Conservation (phyloP, 2,113 vertebrate genomes). For the Piaya cayana region DNA sequence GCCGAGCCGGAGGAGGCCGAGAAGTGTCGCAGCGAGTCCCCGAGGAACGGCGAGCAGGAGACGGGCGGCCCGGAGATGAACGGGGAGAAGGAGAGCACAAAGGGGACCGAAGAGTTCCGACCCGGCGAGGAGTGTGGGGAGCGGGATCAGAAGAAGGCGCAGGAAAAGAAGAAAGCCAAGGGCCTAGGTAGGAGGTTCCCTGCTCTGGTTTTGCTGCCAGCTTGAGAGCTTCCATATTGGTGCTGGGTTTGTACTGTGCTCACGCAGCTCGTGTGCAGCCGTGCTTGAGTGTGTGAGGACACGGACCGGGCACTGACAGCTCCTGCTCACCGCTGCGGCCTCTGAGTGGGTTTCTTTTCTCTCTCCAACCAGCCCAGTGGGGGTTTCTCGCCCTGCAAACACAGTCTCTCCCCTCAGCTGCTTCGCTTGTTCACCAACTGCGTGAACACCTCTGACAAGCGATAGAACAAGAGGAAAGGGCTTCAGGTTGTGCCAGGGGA, state of each 20-base stretch:
- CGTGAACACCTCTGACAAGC: too few species aligned
- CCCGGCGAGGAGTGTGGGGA: slow-evolving; percentile 75
- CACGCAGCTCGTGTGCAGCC: too few species aligned
- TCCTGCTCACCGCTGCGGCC: neutral
- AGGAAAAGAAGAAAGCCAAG: slow-evolving; percentile 96
- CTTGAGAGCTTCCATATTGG: rapidly evolving
- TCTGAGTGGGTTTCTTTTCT: neutral
- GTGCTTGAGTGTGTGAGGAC: neutral
- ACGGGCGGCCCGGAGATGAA: slow-evolving; percentile 80
- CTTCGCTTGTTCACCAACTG: neutral
- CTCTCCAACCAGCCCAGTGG: neutral
- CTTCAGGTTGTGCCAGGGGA: too few species aligned
- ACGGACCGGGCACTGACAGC: rapidly evolving
- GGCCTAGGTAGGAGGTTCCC: slow-evolving; percentile 82
- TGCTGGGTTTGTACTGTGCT: rapidly evolving
- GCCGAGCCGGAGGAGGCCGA: slow-evolving; percentile 74
- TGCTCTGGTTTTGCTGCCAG: neutral
- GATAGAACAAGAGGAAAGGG: too few species aligned
- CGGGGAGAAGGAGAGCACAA: slow-evolving; percentile 82
- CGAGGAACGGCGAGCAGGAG: slow-evolving; percentile 84
- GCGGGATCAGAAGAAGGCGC: slow-evolving; percentile 86
- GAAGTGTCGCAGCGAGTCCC: slow-evolving; percentile 67
- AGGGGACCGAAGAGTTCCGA: slow-evolving; percentile 74
- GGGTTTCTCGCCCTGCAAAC: neutral
- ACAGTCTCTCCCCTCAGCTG: neutral